phyloP scores from a whole-genome alignment of 2,888 invertebrate genomes.

The Baronia brevicornis region DNA sequence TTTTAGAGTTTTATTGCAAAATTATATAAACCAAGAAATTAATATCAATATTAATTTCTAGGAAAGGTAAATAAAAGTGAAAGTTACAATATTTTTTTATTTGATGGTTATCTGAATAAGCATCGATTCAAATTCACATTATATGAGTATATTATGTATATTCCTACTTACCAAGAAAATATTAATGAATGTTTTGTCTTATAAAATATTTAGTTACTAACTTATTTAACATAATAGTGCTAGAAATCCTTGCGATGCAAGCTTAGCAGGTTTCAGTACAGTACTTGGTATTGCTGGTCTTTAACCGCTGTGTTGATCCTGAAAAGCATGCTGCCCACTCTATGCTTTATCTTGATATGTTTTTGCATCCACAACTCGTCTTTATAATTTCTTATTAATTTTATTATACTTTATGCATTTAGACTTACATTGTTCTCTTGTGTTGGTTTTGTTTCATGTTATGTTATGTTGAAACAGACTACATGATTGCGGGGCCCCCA shows the following conservation, averaged over 20 bases:
- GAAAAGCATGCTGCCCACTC: constrained; percentile 60
- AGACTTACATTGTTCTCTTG: constrained; percentile 81
- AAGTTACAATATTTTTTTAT: no score
- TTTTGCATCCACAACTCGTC: constrained; percentile 48
- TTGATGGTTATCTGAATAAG: no score
- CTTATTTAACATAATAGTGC: constrained; percentile 42
- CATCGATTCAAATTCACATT: no score
- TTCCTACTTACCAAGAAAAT: no score
- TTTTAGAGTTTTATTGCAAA: constrained; percentile 1
- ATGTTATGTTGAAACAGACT: constrained; percentile 79
- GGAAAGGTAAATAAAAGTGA: no score
- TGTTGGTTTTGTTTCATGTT: constrained; percentile 83
- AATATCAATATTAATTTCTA: constrained; percentile 6
- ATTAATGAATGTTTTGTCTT: constrained; percentile 19
- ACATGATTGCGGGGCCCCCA: constrained; percentile 86
- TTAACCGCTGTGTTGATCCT: constrained; percentile 48
- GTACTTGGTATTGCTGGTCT: constrained; percentile 57
- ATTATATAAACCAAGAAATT: not conserved
- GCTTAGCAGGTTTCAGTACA: constrained; percentile 51
- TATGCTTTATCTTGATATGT: constrained; percentile 43
- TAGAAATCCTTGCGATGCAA: constrained; percentile 47
- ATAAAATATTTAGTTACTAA: constrained; percentile 64
- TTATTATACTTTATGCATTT: constrained; percentile 55
- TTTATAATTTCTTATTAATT: constrained; percentile 40
- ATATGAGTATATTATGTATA: no score